These are phyloP conservation scores for Anarrhichthys ocellatus DNA, from an alignment of 2,113 vertebrate genomes.

Conservation along the genomic window DNA sequence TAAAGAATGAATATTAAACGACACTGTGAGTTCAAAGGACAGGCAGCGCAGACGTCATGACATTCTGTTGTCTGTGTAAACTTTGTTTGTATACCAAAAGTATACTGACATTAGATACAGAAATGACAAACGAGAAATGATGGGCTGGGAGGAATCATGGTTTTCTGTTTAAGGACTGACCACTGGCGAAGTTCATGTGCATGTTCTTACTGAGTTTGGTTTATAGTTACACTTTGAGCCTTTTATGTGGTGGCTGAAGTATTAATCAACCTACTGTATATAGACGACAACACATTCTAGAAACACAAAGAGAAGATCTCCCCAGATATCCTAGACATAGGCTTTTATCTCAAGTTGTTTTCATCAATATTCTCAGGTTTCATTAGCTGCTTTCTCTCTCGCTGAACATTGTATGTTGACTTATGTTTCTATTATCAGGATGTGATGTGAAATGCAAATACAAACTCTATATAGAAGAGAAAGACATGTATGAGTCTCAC, in stretches of 20 bases:
- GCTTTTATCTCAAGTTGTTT: not conserved
- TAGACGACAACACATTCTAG: not conserved
- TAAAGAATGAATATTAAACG: not conserved
- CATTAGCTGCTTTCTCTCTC: not conserved
- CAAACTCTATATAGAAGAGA: not conserved
- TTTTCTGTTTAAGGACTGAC: constrained; percentile 5
- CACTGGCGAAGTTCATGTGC: not conserved
- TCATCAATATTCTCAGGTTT: not conserved
- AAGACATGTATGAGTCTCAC: not conserved
- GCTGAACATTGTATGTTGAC: not conserved
- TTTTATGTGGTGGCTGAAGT: not conserved
- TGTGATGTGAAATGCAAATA: not conserved
- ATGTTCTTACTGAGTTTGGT: not conserved
- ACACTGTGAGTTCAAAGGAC: not conserved
- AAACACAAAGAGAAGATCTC: not conserved
- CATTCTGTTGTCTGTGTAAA: not conserved
- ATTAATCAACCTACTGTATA: not conserved
- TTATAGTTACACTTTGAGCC: not conserved
- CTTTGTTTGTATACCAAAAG: not conserved
- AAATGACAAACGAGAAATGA: not conserved
- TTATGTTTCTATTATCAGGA: not conserved
- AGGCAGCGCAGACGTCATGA: not conserved
- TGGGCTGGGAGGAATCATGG: not conserved
- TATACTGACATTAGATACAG: not conserved
- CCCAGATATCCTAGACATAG: not conserved